Evolutionary conservation across 2,113 vertebrate species (phyloP), one percentile per base, ranked within the genome.

Genomic region (Pseudorasbora parva): DNA sequence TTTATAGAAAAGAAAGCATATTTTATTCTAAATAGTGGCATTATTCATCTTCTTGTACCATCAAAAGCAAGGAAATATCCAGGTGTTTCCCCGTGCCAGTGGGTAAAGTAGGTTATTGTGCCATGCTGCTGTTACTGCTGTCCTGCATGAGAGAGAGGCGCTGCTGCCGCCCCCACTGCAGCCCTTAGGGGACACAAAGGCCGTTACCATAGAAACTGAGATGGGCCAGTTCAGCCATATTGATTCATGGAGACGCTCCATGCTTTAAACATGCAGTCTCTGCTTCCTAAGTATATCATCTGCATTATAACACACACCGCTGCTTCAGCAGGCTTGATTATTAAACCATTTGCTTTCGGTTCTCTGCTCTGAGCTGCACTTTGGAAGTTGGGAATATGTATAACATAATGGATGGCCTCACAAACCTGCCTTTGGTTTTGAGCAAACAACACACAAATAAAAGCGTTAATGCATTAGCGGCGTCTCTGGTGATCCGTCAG

Each of bases 51-150:
- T 37, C 37, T 6, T 37, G 37, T 37, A 37, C 6, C 37, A 37
- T 83, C 45, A 64, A 57, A 15, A 27, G n/a, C 82, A 59, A 2
- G 3, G 1, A 72, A 68, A n/a, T 33, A 33, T 80, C 41, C 59
- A 51, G 23, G 49, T 56, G 78, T 21, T 69, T 69, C 79, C 27
- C 45, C 19, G 66, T 15, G 8, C 30, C 62, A 62, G 25, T 23
- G 27, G 56, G 68, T 81, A 88, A 93, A 92, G 89, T 93, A 90
- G 93, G 93, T 93, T 92, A 93, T 92, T 92, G 92, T 94, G 92
- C 91, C 92, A 93, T 80, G 89, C 90, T 92, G 89, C 89, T 83
- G 33, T 47, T 5, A 37, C 71, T 49, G 81, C 33, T 60, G 88
- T 82, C 81, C 77, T 88, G 86, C 90, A 78, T 41, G 84, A 85